Percentiles rank a stretch among this genome's conserved stretches.
phyloP scores from a whole-genome alignment of 2,113 vertebrate genomes.

The Ellobius talpinus region DNA sequence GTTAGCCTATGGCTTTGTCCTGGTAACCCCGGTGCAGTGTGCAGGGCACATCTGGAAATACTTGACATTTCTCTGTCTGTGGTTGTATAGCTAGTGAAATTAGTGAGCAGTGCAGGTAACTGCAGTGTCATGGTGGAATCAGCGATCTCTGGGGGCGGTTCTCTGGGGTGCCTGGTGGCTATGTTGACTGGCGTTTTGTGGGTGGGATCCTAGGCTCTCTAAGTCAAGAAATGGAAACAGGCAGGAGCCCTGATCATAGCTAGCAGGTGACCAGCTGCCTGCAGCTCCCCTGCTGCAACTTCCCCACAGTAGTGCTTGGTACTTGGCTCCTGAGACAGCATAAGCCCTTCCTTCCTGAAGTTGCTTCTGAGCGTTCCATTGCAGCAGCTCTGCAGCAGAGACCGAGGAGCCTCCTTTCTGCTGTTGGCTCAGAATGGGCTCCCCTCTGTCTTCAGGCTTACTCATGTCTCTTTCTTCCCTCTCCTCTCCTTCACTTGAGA shows the following conservation, averaged over 20 bases:
- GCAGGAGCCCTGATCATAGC: too few relatives aligned
- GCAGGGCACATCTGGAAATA: not conserved
- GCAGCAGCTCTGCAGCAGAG: too few relatives aligned
- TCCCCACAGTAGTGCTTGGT: not conserved
- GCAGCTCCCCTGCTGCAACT: not conserved
- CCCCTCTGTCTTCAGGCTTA: not conserved
- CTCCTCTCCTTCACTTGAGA: not conserved
- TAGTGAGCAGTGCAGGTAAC: not conserved
- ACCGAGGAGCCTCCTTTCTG: not conserved
- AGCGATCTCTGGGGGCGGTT: not conserved
- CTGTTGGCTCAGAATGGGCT: not conserved
- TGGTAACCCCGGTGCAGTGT: not conserved
- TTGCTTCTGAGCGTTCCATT: not conserved
- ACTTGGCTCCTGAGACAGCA: not conserved
- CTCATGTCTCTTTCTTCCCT: not conserved
- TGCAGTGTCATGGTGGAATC: not conserved
- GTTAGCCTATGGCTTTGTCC: not conserved
- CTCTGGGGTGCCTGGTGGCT: not conserved
- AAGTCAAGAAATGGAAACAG: not conserved
- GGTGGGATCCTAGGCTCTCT: not conserved
- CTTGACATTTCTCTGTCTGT: not conserved
- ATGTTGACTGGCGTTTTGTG: not conserved
- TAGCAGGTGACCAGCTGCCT: too few relatives aligned
- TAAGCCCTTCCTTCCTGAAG: too few relatives aligned
- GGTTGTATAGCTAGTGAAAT: not conserved